Conservation (phyloP, 2,797 vertebrate genomes). For the Loriculus beryllinus region DNA sequence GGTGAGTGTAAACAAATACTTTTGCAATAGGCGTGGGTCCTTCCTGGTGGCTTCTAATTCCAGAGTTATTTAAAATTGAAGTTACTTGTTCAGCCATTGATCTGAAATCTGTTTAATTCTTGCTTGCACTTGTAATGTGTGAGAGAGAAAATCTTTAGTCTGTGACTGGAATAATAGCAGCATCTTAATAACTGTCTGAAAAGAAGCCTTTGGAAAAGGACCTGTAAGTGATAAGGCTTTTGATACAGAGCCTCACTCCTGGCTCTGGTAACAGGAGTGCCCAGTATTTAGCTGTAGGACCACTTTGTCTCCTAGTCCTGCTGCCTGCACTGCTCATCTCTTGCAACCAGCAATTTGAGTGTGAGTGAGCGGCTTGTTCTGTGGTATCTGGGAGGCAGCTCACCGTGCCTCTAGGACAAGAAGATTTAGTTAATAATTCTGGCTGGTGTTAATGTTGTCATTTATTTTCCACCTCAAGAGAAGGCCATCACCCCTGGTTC, state of each 20-base stretch:
- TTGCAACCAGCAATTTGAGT: not conserved
- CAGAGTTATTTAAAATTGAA: not conserved
- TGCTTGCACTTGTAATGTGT: not conserved
- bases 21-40: not conserved
- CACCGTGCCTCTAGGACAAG: accelerated
- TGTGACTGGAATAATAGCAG: not conserved
- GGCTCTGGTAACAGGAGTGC: not conserved
- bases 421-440: not conserved
- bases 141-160: not conserved
- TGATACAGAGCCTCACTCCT: not conserved
- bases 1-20: not conserved
- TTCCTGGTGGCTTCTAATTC: not conserved
- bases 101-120: not conserved
- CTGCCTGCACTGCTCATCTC: not conserved
- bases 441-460: not conserved
- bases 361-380: not conserved
- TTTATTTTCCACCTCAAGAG: not conserved
- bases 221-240: not conserved
- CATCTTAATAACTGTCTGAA: not conserved
- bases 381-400: not conserved
- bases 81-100: not conserved
- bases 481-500: not conserved
- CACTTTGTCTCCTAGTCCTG: not conserved
- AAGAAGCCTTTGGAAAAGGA: not conserved
- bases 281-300: not conserved